Evolutionary conservation across 2,113 vertebrate species (phyloP).

Genomic region (Marcusenius ussheri): DNA sequence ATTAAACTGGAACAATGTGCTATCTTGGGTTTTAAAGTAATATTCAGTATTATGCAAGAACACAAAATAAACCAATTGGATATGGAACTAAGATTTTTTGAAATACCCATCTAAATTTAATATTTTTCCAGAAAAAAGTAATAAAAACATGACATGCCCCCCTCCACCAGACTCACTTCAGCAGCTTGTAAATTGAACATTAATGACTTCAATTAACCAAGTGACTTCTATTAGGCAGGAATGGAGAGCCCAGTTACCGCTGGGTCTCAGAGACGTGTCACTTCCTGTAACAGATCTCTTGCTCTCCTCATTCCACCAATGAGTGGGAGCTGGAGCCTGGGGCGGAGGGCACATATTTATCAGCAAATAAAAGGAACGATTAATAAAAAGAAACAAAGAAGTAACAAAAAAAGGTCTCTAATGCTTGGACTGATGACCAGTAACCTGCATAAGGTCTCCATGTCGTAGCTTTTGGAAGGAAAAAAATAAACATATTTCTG

Average conservation of each 20-base stretch:
- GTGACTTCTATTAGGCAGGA: constrained; percentile 14
- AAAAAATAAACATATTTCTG: not conserved
- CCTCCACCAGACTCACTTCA: not conserved
- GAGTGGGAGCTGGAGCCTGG: not conserved
- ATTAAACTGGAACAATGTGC: not conserved
- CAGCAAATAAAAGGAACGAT: not conserved
- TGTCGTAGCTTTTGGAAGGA: not conserved
- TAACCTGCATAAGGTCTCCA: not conserved
- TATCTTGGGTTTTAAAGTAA: not conserved
- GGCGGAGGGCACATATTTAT: not conserved
- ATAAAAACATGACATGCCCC: not conserved
- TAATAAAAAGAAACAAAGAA: not conserved
- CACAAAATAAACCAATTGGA: not conserved
- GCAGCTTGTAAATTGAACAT: constrained; percentile 41
- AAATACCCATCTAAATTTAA: not conserved
- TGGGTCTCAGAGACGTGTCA: constrained; percentile 27
- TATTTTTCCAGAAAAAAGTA: not conserved
- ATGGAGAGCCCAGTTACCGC: constrained; percentile 15
- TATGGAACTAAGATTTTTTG: not conserved
- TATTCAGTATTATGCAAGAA: not conserved
- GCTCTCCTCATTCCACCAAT: constrained; percentile 43
- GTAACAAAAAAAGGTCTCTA: not conserved
- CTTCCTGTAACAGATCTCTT: constrained; percentile 21
- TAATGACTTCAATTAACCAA: constrained; percentile 48
- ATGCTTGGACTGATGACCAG: not conserved